Conservation (phyloP, 2,113 vertebrate genomes). For the Pheucticus melanocephalus region DNA sequence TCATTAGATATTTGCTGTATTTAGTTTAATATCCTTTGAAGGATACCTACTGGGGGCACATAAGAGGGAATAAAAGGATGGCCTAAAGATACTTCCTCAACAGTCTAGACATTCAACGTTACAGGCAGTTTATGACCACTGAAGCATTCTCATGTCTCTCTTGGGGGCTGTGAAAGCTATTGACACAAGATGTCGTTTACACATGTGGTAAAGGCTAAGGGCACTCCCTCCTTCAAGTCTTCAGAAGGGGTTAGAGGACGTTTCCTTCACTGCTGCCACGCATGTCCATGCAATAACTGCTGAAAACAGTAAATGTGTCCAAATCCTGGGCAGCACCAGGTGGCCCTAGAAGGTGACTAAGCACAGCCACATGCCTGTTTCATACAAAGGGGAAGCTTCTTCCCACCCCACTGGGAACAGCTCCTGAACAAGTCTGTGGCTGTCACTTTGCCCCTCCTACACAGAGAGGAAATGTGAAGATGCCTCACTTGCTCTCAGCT, state of each 20-base stretch:
- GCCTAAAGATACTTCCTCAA: neutral
- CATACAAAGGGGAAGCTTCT: neutral
- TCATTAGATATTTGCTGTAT: neutral
- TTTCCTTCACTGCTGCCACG: neutral
- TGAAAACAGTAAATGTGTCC: neutral
- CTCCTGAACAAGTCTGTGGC: rapidly evolving
- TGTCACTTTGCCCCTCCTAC: neutral
- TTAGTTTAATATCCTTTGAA: neutral
- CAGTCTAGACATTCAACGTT: neutral
- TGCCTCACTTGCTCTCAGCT: neutral
- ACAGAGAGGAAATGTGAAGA: neutral
- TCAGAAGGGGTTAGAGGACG: neutral
- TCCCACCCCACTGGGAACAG: neutral
- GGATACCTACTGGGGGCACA: neutral
- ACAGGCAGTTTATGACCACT: neutral
- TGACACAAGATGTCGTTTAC: neutral
- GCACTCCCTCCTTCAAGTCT: neutral
- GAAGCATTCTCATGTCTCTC: neutral
- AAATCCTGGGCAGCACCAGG: neutral
- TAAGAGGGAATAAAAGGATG: neutral
- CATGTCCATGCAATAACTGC: rapidly evolving
- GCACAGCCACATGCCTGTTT: neutral
- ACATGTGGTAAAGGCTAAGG: neutral
- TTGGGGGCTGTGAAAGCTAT: neutral
- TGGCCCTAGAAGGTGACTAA: neutral